These are phyloP conservation scores for Vanessa cardui DNA, from an alignment of 2,888 invertebrate species.

Conservation along the genomic window DNA sequence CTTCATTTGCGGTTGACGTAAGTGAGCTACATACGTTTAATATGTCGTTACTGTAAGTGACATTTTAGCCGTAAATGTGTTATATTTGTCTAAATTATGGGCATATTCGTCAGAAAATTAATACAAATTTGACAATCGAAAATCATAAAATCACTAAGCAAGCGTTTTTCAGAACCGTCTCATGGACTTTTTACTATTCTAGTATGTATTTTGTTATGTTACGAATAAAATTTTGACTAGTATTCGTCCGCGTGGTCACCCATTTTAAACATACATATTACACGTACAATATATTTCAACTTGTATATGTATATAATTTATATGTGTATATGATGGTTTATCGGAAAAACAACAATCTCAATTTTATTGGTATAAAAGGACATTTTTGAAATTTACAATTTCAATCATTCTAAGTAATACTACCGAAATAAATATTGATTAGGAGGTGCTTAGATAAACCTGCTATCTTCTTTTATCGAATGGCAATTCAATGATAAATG, in stretches of 20 bases:
- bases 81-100: background rate
- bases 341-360: background rate
- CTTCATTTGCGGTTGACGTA: slow-evolving; percentile 26
- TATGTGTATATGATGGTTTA: background rate
- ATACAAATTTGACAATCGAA: background rate
- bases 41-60: slow-evolving; percentile 21
- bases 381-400: background rate
- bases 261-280: too few relatives aligned
- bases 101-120: background rate
- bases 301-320: too few relatives aligned
- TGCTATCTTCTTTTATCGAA: too few relatives aligned
- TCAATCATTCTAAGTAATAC: background rate
- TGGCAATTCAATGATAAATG: too few relatives aligned
- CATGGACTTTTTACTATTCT: slow-evolving; percentile 20
- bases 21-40: slow-evolving; percentile 24
- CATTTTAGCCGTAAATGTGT: slow-evolving; percentile 5
- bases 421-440: background rate
- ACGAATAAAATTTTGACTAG: background rate
- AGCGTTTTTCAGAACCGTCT: slow-evolving; percentile 30
- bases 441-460: too few relatives aligned
- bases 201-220: slow-evolving; percentile 11
- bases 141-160: slow-evolving; percentile 18
- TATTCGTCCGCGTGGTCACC: background rate
- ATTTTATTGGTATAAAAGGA: background rate
- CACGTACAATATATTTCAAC: background rate